These are phyloP conservation scores for Operophtera brumata DNA, from an alignment of 2,888 invertebrate species.

Conservation along the genomic window DNA sequence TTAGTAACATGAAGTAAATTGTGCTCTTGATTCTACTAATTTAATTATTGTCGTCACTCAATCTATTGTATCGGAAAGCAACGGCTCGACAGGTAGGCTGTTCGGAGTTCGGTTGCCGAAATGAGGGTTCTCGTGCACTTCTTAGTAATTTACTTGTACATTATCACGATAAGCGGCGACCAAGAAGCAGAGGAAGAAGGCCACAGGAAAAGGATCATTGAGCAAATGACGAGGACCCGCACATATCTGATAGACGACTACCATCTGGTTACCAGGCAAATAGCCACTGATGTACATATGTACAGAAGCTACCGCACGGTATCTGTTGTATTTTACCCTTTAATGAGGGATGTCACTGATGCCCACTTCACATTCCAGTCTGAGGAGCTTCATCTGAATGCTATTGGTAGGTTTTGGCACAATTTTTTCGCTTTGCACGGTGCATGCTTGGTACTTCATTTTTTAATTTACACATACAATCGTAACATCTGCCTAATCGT, in stretches of 20 bases:
- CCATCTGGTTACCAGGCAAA: slow-evolving; percentile 69
- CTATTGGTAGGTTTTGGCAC: slow-evolving; percentile 60
- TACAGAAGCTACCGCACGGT: slow-evolving; percentile 74
- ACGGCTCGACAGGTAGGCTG: slow-evolving; percentile 47
- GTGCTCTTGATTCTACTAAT: neutral
- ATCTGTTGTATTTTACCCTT: slow-evolving; percentile 68
- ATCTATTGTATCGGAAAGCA: slow-evolving; percentile 3
- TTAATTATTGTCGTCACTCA: neutral
- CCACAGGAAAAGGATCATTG: slow-evolving; percentile 64
- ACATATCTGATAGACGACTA: slow-evolving; percentile 68
- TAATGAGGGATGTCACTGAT: slow-evolving; percentile 65
- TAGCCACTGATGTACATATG: slow-evolving; percentile 72
- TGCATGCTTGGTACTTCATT: neutral
- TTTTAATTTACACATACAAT: neutral
- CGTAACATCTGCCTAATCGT: too few relatives aligned
- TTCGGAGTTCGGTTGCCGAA: slow-evolving; percentile 34
- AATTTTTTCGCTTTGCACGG: neutral
- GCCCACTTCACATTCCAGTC: slow-evolving; percentile 75
- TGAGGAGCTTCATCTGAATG: slow-evolving; percentile 75
- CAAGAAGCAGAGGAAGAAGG: slow-evolving; percentile 62
- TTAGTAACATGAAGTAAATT: slow-evolving; percentile 7
- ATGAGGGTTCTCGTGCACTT: slow-evolving; percentile 61
- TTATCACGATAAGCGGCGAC: slow-evolving; percentile 56
- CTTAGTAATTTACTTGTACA: slow-evolving; percentile 59
- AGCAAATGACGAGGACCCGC: slow-evolving; percentile 64